A percentile compares a stretch with the other conserved stretches of the same genome.
Conservation (phyloP, 2,888 invertebrate genomes). For the Acanthococcus lagerstroemiae region DNA sequence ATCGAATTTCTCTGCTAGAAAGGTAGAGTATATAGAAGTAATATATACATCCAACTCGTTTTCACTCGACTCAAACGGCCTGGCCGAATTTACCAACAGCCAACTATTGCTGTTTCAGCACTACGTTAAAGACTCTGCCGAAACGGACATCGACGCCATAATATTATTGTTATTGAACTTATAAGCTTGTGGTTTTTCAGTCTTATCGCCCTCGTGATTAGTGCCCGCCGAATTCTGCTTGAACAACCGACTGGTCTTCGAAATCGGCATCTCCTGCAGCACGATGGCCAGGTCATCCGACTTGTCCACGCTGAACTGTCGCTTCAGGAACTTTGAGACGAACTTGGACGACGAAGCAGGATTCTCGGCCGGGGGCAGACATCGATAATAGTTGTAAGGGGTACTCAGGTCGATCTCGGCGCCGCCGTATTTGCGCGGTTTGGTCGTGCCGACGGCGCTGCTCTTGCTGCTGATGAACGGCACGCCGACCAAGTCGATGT, state of each 20-base stretch:
- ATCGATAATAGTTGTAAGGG: slow-evolving; percentile 65
- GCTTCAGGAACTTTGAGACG: slow-evolving; percentile 44
- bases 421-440: neutral
- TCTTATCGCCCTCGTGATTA: slow-evolving; percentile 57
- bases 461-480: slow-evolving; percentile 10
- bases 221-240: slow-evolving; percentile 61
- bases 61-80: too few species aligned
- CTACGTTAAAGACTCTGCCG: slow-evolving; percentile 14
- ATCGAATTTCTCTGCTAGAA: too few species aligned
- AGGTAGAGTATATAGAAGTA: too few species aligned
- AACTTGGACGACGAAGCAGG: slow-evolving; percentile 28
- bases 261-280: slow-evolving; percentile 14
- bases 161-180: slow-evolving; percentile 42
- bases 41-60: too few species aligned
- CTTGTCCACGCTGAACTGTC: slow-evolving; percentile 61
- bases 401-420: slow-evolving; percentile 47
- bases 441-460: slow-evolving; percentile 1
- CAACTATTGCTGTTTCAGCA: too few species aligned
- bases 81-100: too few species aligned
- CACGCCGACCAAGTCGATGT: slow-evolving; percentile 17
- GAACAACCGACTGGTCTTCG: slow-evolving; percentile 41
- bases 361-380: slow-evolving; percentile 47
- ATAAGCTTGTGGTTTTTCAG: slow-evolving; percentile 47
- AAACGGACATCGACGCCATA: slow-evolving; percentile 16
- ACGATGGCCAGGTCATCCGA: slow-evolving; percentile 46